Percentiles rank a stretch among this genome's conserved stretches.
Conservation (phyloP, 2,888 invertebrate species). For the Noctua fimbriata region DNA sequence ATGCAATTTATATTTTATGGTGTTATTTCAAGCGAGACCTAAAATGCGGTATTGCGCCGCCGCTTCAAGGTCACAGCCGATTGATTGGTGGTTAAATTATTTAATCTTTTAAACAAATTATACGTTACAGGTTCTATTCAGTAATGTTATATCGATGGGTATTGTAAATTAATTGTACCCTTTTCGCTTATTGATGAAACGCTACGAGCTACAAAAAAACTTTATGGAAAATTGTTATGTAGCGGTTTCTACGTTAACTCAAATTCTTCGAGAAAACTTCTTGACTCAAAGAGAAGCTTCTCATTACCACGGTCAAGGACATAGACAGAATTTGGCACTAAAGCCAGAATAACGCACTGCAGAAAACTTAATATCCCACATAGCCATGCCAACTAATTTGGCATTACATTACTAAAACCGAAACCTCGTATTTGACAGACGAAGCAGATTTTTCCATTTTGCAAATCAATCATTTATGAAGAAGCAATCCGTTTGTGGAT, state of each 20-base stretch:
- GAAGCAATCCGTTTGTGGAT: background rate
- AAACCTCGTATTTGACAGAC: slow-evolving; percentile 19
- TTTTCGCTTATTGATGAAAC: background rate
- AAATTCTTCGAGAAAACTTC: background rate
- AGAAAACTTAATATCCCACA: slow-evolving; percentile 24
- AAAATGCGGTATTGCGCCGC: slow-evolving; percentile 19
- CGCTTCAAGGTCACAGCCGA: slow-evolving; percentile 25
- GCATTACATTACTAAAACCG: slow-evolving; percentile 10
- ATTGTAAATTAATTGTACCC: slow-evolving; percentile 10
- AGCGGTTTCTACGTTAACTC: background rate
- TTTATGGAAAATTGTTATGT: background rate
- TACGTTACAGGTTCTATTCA: background rate
- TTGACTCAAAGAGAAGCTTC: slow-evolving; percentile 22
- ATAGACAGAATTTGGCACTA: slow-evolving; percentile 43
- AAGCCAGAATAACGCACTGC: slow-evolving; percentile 18
- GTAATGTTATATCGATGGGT: slow-evolving; percentile 12
- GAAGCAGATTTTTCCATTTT: slow-evolving; percentile 29
- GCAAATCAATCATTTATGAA: slow-evolving; percentile 18
- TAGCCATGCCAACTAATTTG: slow-evolving; percentile 52
- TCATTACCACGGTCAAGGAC: slow-evolving; percentile 49
- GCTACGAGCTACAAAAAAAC: background rate
- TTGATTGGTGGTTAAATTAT: slow-evolving; percentile 15
- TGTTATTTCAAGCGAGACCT: slow-evolving; percentile 16
- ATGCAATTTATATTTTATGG: slow-evolving; percentile 24
- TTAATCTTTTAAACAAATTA: slow-evolving; percentile 19